These are phyloP conservation scores for Porites lobata DNA, from an alignment of 92 coral and sea anemone species.

Conservation along the genomic window DNA sequence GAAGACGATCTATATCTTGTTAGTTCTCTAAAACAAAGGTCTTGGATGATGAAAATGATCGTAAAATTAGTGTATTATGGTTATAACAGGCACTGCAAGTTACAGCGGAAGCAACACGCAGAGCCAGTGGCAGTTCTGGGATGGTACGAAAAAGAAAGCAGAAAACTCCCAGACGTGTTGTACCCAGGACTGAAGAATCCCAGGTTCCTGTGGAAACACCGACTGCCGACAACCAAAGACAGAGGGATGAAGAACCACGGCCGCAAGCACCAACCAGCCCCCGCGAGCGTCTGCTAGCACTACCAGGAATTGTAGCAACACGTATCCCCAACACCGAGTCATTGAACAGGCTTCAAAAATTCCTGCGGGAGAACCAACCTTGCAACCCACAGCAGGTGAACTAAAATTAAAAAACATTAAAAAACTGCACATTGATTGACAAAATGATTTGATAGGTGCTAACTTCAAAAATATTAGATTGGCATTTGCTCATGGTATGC, in stretches of 20 bases:
- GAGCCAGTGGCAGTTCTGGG: slow-evolving; percentile 7
- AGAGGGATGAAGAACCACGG: neutral
- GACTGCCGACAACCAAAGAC: neutral
- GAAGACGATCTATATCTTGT: too few relatives aligned
- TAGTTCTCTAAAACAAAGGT: too few relatives aligned
- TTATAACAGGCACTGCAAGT: too few relatives aligned
- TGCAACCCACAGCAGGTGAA: slow-evolving; percentile 19
- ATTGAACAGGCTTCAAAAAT: slow-evolving; percentile 16
- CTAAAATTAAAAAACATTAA: neutral
- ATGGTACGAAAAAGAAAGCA: neutral
- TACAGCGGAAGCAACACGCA: neutral
- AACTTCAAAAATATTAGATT: too few relatives aligned
- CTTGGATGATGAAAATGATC: too few relatives aligned
- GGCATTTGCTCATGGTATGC: too few relatives aligned
- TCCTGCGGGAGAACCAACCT: slow-evolving; percentile 5
- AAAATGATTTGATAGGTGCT: too few relatives aligned
- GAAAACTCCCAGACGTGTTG: neutral
- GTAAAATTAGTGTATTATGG: too few relatives aligned
- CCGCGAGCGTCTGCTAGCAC: slow-evolving; percentile 1
- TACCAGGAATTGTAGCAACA: slow-evolving; percentile 17
- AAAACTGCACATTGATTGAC: neutral
- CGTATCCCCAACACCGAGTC: neutral
- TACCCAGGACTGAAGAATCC: neutral
- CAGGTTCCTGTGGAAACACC: neutral
- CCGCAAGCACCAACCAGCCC: neutral